Percentiles rank a stretch among this genome's conserved stretches.
These are phyloP conservation scores for Phrynocephalus forsythii DNA, from an alignment of 2,797 vertebrate species.

Conservation along the genomic window DNA sequence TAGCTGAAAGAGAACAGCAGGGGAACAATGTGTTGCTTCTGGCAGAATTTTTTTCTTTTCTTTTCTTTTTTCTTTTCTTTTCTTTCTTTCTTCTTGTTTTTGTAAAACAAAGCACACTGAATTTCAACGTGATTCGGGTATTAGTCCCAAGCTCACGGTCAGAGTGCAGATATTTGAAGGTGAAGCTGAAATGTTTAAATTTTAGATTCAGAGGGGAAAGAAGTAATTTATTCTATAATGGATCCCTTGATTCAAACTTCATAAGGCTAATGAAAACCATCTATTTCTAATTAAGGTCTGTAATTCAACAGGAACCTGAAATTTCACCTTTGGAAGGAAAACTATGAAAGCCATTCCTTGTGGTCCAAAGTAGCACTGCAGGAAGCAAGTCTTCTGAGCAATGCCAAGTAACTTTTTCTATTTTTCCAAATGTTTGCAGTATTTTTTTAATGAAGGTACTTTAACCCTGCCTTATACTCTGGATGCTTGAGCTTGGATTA, in stretches of 20 bases:
- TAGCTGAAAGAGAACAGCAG: not conserved
- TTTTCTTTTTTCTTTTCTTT: not conserved
- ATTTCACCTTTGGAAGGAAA: slow-evolving; percentile 23
- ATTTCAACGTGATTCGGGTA: not conserved
- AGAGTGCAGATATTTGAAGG: slow-evolving; percentile 14
- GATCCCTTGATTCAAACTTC: slow-evolving; percentile 40
- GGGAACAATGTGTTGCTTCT: not conserved
- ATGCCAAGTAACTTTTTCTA: not conserved
- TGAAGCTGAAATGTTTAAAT: slow-evolving; percentile 16
- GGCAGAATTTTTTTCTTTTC: not conserved
- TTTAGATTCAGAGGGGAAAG: slow-evolving; percentile 29
- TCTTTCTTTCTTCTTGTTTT: not conserved
- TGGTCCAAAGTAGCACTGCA: not conserved
- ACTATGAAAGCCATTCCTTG: slow-evolving; percentile 23
- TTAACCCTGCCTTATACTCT: not conserved
- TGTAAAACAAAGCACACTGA: not conserved
- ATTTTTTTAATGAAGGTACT: not conserved
- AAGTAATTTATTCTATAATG: slow-evolving; percentile 26
- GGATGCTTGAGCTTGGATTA: not conserved
- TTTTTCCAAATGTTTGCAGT: slow-evolving; percentile 32
- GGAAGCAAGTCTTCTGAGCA: not conserved
- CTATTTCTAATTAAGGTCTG: slow-evolving; percentile 36
- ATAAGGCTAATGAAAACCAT: slow-evolving; percentile 41
- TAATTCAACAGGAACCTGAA: slow-evolving; percentile 29
- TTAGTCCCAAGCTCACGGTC: not conserved